Evolutionary conservation across 2,797 vertebrate species (phyloP), one percentile per base, ranked within the genome.

Genomic region (Macroramphosus scolopax): DNA sequence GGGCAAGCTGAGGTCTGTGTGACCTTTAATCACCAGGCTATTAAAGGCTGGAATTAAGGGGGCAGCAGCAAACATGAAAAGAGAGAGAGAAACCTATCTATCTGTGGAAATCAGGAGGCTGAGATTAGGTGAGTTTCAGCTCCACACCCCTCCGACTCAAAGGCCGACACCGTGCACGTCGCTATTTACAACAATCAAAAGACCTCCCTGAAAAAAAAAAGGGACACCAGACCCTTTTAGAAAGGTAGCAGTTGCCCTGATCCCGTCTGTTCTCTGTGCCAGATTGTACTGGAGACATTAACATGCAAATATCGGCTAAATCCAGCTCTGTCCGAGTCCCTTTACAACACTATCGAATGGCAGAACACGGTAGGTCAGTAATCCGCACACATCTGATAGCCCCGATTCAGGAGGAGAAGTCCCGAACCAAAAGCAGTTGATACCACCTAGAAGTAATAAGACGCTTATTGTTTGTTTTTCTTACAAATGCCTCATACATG

Each of bases 21-120:
- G 50, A 79, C 60, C 80, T 81, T 10, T 17, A n/a, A 37, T 48
- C 22, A 80, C 70, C 68, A 74, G 63, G 81, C 77, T 75, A 89
- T 86, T 84, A 87, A 88, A 86, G 76, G 55, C 42, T 68, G 72
- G 86, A 78, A 86, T 83, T 75, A 79, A 55, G 45, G 64, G 57
- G 70, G 66, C 69, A 72, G 51, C 72, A 68, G 56, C 46, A 57
- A 76, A 82, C 75, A 86, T 80, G 70, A 83, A 79, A 81, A 78
- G 67, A 80, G 53, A 61, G 35, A 49, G 64, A 78, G 77, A 83
- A 85, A 75, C 56, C 60, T 69, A 70, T 66, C 79, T 78, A 74
- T 85, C 80, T 78, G 76, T 63, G 62, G 46, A 55, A 74, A 79
- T 82, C 66, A 68, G 57, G 41, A 54, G 53, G 58, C 39, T 38